Evolutionary conservation across 1,140 invertebrate genomes (phyloP), one percentile per base, ranked within the genome.

Genomic region (Trissolcus basalis): DNA sequence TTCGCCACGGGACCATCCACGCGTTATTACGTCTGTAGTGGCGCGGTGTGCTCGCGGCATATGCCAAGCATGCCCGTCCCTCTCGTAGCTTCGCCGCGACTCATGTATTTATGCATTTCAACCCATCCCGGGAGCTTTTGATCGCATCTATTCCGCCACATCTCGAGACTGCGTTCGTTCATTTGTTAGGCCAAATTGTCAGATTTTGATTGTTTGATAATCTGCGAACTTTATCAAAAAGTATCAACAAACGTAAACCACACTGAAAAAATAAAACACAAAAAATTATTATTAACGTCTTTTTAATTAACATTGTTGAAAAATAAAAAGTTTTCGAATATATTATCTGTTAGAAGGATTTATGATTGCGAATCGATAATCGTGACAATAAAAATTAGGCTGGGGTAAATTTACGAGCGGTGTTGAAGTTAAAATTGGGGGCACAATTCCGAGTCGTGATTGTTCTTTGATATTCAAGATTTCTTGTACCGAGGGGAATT

Each of bases 81-180:
- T 81, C 19, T 27, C 19, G 19, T 27, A 27, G 19, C 19, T 27
- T 27, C 19, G 19, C 19, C 19, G 19, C 81, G 78, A 58, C 80
- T 87, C 85, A 87, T 87, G 84, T 86, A 86, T 87, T 87, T 87
- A 87, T 87, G 85, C 83, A 87, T 87, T 87, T 85, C 59, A 73
- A 80, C 77, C 75, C 71, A 80, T 60, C 77, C 79, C 71, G 61
- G 12, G 39, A 77, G 61, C 77, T 76, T 79, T 81, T 77, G 61
- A 73, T 77, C 73, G 75, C 67, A 72, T 81, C 76, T 60, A 56
- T 55, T 65, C 36, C 15, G 44, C 50, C 12, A 58, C 55, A 68
- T 79, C 76, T 77, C 47, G 54, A 69, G 55, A 70, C 44, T 47
- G 15, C 49, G 55, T 36, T 14, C 15, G 36, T 39, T 32, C 12